Evolutionary conservation across 2,797 vertebrate genomes (phyloP).

Genomic region (Alcedo quadribrachys): DNA sequence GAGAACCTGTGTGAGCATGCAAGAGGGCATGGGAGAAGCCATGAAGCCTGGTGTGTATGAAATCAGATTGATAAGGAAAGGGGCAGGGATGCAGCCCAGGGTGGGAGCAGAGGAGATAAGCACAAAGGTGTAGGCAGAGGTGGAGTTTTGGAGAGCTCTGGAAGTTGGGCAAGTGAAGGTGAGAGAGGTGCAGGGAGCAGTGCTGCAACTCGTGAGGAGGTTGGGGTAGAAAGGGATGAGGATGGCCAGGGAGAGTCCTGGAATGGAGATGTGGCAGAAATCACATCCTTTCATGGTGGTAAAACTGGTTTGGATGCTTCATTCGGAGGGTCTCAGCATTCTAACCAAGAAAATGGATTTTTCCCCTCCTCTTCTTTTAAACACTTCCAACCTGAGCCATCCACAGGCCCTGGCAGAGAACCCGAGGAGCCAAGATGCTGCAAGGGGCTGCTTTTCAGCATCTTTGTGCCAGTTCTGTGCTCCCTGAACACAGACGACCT

Average conservation of each 20-base stretch:
- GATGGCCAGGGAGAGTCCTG: neutral
- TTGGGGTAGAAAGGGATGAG: neutral
- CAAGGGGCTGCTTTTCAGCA: accelerated
- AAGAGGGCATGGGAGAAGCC: conserved; percentile 63
- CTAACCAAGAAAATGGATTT: neutral
- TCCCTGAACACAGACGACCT: neutral
- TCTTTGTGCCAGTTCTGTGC: neutral
- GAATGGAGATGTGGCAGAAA: neutral
- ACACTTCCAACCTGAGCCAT: neutral
- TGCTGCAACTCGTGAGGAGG: neutral
- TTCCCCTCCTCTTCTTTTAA: neutral
- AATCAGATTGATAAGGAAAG: conserved; percentile 60
- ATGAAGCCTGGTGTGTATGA: conserved; percentile 73
- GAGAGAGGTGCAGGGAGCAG: conserved; percentile 57
- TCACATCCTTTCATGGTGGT: neutral
- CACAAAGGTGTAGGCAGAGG: conserved; percentile 53
- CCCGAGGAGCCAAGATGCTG: neutral
- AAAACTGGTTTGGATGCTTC: neutral
- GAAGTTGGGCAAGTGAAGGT: conserved; percentile 55
- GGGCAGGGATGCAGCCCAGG: conserved; percentile 53
- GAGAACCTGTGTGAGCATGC: conserved; percentile 52
- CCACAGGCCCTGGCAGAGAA: neutral
- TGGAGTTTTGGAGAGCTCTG: conserved; percentile 58
- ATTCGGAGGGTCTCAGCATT: neutral
- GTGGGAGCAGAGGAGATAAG: conserved; percentile 62